Base-by-base conservation (phyloP, 1,140 invertebrate species). In the Physella acuta region DNA sequence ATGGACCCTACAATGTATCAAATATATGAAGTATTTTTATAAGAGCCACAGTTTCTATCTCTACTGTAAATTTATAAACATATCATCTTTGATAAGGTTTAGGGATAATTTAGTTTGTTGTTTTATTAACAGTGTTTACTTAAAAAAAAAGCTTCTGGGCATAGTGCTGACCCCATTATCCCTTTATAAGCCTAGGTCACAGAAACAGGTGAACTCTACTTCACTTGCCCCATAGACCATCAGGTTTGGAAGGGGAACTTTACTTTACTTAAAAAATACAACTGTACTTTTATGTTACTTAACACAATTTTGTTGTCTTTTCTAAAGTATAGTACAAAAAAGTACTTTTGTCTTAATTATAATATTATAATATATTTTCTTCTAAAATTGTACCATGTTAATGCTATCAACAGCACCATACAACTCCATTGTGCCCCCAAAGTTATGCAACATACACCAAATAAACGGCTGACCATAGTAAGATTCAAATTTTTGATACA, bases 371-470 rank as follows among this genome's bases (percentile, higher is more conserved):
- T 24, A 20, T n/a, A 0, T 1, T 1, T 20, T 28, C 55, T 1
- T 1, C 28, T n/a, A n/a, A n/a, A n/a, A n/a, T n/a, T 69, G 51
- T 86, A 90, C 90, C 73, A 86, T 82, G 81, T 94, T 94, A 2
- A 97, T 89, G 1, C 89, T 87, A 34, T 89, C 83, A 4, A 91
- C 85, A 0, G 90, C 90, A 31, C 94, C 94, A 83, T 94, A 94
- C 87, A 97, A 89, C 4, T 94, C 94, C 53, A 93, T 84, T 0
- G 92, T 94, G 0, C 94, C 95, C 17, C 95, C 95, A 82, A 95
- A 98, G 82, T 97, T 94, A 75, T 97, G 94, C 26, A 98, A 84
- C 93, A 97, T 96, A 81, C 94, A 95, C 94, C 94, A 97, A 59
- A 98, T 92, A 80, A 93, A 98, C 0, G 93, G 93, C 77, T 97